A percentile compares a stretch with the other conserved stretches of the same genome.
phyloP scores from a whole-genome alignment of 2,888 invertebrate species.

The Drosophila borborema region DNA sequence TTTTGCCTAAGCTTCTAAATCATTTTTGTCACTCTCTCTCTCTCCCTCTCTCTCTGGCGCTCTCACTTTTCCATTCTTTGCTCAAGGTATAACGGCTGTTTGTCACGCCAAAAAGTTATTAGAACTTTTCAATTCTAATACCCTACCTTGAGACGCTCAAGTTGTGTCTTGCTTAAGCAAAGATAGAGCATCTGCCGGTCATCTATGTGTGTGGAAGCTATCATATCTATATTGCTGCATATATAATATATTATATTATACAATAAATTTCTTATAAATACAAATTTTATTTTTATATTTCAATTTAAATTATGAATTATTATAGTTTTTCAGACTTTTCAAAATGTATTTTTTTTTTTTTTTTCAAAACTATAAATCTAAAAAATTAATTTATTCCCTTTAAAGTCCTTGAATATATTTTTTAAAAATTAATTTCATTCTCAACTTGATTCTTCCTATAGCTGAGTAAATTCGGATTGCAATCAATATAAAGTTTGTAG shows the following conservation, averaged over 20 bases:
- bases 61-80: constrained; percentile 9
- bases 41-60: constrained; percentile 4
- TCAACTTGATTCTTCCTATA: too few species aligned
- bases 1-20: constrained; percentile 27
- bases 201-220: neutral
- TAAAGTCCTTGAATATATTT: too few species aligned
- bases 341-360: too few species aligned
- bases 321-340: too few species aligned
- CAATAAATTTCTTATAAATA: neutral
- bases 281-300: neutral
- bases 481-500: neutral
- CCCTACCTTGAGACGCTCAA: constrained; percentile 20
- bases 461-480: too few species aligned
- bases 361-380: too few species aligned
- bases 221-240: neutral
- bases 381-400: too few species aligned
- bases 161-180: neutral
- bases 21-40: constrained; percentile 12
- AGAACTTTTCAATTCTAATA: constrained; percentile 10
- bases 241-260: neutral
- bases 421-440: too few species aligned
- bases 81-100: constrained; percentile 38
- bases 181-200: neutral
- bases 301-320: neutral
- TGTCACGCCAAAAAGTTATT: constrained; percentile 55